These are phyloP conservation scores for Cygnus atratus DNA, from an alignment of 2,113 vertebrate genomes.

Conservation along the genomic window DNA sequence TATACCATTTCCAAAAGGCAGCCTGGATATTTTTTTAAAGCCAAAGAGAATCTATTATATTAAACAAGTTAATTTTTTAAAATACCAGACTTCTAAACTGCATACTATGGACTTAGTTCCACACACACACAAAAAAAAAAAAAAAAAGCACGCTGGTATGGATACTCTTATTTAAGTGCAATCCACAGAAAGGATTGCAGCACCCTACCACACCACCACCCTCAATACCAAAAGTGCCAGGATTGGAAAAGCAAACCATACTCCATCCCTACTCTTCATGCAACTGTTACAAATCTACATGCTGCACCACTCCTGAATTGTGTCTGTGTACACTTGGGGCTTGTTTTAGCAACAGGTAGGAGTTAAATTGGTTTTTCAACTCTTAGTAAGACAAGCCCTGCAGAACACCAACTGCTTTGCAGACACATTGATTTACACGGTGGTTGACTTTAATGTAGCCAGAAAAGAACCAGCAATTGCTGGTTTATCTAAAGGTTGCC, in stretches of 20 bases:
- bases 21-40: neutral
- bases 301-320: neutral
- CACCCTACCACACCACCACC: neutral
- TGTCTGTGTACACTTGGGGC: neutral
- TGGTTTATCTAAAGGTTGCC: neutral
- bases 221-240: neutral
- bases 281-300: neutral
- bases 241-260: neutral
- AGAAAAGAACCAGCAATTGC: neutral
- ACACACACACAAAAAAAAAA: neutral
- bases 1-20: conserved; percentile 9
- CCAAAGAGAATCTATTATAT: neutral
- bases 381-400: neutral
- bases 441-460: neutral
- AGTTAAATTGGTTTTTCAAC: neutral
- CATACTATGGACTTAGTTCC: neutral
- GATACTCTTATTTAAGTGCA: neutral
- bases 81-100: neutral
- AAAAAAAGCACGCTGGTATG: neutral
- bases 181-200: neutral
- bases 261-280: neutral
- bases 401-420: neutral
- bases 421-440: neutral
- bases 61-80: neutral
- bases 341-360: conserved; percentile 21